These are phyloP conservation scores for Collichthys lucidus DNA, from an alignment of 2,113 vertebrate genomes.

Conservation along the genomic window DNA sequence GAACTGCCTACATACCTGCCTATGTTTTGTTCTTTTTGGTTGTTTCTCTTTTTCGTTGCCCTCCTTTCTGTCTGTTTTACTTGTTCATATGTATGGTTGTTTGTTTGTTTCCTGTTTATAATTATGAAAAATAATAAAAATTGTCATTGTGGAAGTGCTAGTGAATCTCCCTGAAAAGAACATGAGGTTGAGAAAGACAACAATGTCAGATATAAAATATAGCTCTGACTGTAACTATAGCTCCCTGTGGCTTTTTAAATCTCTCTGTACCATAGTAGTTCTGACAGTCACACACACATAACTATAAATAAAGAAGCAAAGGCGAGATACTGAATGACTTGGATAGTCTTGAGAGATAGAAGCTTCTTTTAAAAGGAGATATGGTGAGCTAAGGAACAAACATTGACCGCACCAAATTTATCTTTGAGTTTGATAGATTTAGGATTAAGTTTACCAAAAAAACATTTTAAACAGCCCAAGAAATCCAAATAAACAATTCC, in stretches of 20 bases:
- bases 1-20: no score
- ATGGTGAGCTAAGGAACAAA: not conserved
- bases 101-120: no score
- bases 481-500: not conserved
- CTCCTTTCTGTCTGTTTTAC: no score
- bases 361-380: not conserved
- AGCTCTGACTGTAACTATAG: not conserved
- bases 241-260: slow-evolving; percentile 6
- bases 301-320: not conserved
- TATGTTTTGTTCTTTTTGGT: no score
- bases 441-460: not conserved
- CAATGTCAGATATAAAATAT: not conserved
- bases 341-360: not conserved
- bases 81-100: no score
- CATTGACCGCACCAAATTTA: not conserved
- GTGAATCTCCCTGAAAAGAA: slow-evolving; percentile 16
- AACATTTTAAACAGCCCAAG: not conserved
- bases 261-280: not conserved
- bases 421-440: not conserved
- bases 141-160: slow-evolving; percentile 13
- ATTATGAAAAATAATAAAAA: no score
- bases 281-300: not conserved
- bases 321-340: not conserved
- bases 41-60: no score
- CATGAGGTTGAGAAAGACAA: not conserved